phyloP scores from a whole-genome alignment of 2,113 vertebrate species.

The Mesembrinibis cayennensis region DNA sequence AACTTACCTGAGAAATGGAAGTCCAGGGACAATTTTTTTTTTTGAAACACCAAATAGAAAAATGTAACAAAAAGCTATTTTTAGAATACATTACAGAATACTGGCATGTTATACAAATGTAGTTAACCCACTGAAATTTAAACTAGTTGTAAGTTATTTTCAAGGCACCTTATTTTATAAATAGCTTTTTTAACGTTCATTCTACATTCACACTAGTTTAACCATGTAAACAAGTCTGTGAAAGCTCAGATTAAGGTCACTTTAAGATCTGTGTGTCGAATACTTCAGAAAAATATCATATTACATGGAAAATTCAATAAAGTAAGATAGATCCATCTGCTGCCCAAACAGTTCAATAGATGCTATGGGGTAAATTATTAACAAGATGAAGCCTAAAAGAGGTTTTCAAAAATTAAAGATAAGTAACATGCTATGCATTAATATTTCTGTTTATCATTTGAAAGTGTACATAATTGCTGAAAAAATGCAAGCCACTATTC shows the following conservation, averaged over 20 bases:
- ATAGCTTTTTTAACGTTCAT: neutral
- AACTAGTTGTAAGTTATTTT: neutral
- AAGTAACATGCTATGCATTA: constrained; percentile 21
- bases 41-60: neutral
- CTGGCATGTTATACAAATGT: constrained; percentile 17
- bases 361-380: constrained; percentile 14
- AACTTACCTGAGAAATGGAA: constrained; percentile 50
- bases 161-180: constrained; percentile 18
- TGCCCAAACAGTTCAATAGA: neutral
- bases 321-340: neutral
- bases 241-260: constrained; percentile 36
- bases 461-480: constrained; percentile 14
- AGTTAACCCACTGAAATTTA: neutral
- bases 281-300: neutral
- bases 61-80: neutral
- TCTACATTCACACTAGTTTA: constrained; percentile 13
- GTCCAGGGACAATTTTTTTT: neutral
- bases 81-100: constrained; percentile 16
- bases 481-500: neutral
- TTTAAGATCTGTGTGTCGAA: constrained; percentile 11
- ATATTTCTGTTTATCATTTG: constrained; percentile 1
- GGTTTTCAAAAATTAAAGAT: constrained; percentile 5
- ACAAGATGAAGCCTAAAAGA: neutral
- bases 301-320: constrained; percentile 8
- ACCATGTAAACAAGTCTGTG: constrained; percentile 7